A percentile compares a stretch with the other conserved stretches of the same genome.
phyloP scores from a whole-genome alignment of 2,888 invertebrate genomes.

The Caenorhabditis panamensis region DNA sequence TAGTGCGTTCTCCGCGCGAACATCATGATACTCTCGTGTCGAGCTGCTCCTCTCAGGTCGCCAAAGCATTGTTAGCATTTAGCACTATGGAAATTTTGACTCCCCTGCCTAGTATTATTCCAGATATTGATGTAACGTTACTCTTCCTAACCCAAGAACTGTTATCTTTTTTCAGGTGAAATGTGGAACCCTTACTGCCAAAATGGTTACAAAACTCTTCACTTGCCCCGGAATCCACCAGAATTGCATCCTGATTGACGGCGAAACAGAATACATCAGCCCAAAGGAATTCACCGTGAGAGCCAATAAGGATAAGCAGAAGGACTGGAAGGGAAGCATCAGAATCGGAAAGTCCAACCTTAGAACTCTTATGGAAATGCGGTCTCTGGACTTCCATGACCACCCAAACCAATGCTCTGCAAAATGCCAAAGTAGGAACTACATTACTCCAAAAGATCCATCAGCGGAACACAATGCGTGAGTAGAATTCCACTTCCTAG shows the following conservation, averaged over 20 bases:
- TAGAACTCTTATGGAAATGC: slow-evolving; percentile 82
- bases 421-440: slow-evolving; percentile 82
- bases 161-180: slow-evolving; percentile 73
- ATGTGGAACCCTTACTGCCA: slow-evolving; percentile 78
- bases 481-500: background rate
- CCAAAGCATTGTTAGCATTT: slow-evolving; percentile 7
- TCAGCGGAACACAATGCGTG: slow-evolving; percentile 34
- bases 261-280: slow-evolving; percentile 79
- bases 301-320: slow-evolving; percentile 82
- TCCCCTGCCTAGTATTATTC: too few species aligned
- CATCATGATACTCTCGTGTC: slow-evolving; percentile 61
- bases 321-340: slow-evolving; percentile 83
- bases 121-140: background rate
- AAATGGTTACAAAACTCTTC: slow-evolving; percentile 80
- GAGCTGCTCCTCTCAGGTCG: slow-evolving; percentile 21
- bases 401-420: slow-evolving; percentile 82
- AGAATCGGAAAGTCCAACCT: slow-evolving; percentile 81
- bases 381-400: slow-evolving; percentile 82
- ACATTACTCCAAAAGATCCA: slow-evolving; percentile 74
- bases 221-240: slow-evolving; percentile 83
- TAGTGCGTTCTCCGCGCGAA: slow-evolving; percentile 48
- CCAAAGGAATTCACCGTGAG: slow-evolving; percentile 82
- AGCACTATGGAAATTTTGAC: slow-evolving; percentile 21
- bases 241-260: slow-evolving; percentile 82
- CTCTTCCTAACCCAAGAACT: background rate